Evolutionary conservation across 2,797 vertebrate species (phyloP).

Genomic region (Antrozous pallidus): DNA sequence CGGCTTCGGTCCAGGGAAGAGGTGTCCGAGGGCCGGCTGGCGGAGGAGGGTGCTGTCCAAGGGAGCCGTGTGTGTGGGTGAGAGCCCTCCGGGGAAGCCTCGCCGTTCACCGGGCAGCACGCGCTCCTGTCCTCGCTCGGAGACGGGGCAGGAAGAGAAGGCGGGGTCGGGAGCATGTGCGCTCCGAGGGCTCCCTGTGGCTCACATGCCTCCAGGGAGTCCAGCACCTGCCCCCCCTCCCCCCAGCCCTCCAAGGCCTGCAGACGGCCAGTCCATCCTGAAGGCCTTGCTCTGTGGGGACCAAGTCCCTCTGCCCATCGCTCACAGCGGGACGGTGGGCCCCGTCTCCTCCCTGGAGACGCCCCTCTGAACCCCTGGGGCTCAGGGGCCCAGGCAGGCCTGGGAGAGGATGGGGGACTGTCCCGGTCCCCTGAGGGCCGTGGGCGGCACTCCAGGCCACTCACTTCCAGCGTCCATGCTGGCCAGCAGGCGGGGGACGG

Average conservation of each 20-base stretch:
- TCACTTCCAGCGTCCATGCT: constrained; percentile 6
- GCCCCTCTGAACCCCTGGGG: not conserved
- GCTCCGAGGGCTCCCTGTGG: rapidly evolving
- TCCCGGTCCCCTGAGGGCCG: not conserved
- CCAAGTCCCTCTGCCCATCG: rapidly evolving
- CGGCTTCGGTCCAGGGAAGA: not conserved
- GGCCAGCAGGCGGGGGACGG: not conserved
- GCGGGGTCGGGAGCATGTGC: rapidly evolving
- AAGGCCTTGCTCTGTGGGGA: rapidly evolving
- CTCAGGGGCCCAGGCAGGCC: not conserved
- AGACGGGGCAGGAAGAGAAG: rapidly evolving
- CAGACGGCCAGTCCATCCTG: rapidly evolving
- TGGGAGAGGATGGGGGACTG: not conserved
- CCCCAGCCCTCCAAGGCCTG: rapidly evolving
- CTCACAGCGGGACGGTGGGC: not conserved
- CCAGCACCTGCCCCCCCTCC: rapidly evolving
- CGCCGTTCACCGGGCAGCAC: rapidly evolving
- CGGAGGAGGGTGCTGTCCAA: rapidly evolving
- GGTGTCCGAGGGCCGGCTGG: too few relatives aligned
- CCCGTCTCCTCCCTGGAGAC: not conserved
- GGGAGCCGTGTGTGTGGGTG: too few relatives aligned
- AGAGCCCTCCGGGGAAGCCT: not conserved
- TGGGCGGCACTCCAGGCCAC: not conserved
- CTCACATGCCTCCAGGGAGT: not conserved
- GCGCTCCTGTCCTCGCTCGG: too few relatives aligned